Percentiles rank a stretch among this genome's conserved stretches.
Conservation (phyloP, 35 echinoderm and acorn worm species). For the Holothuria glaberrima region DNA sequence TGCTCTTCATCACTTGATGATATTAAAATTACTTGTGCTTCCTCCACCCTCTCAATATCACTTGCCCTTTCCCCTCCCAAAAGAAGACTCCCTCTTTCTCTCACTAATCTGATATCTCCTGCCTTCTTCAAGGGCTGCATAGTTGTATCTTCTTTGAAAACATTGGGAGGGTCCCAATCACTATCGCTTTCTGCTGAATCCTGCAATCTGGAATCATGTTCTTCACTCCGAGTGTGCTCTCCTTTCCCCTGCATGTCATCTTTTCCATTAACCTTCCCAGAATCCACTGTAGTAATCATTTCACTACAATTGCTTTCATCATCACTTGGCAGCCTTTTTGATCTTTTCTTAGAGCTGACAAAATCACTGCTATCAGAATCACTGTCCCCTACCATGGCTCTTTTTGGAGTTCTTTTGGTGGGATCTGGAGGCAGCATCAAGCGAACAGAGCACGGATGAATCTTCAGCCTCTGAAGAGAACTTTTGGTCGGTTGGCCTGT, state of each 20-base stretch:
- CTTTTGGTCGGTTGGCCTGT: too few relatives aligned
- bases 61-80: background rate
- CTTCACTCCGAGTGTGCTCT: too few relatives aligned
- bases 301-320: background rate
- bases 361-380: too few relatives aligned
- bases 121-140: background rate
- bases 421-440: too few relatives aligned
- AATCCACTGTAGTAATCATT: too few relatives aligned
- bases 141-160: background rate
- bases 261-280: background rate
- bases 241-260: background rate
- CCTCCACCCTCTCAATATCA: background rate
- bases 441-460: too few relatives aligned
- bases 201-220: too few relatives aligned
- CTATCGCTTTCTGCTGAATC: background rate
- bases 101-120: too few relatives aligned
- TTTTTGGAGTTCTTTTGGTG: too few relatives aligned
- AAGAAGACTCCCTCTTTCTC: background rate
- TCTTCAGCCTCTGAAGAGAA: too few relatives aligned
- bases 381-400: too few relatives aligned
- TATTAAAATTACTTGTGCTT: background rate
- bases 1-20: background rate
- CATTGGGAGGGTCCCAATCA: constrained; percentile 11
- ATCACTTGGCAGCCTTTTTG: background rate
- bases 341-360: background rate